A percentile compares a stretch with the other conserved stretches of the same genome.
Evolutionary conservation across 2,888 invertebrate species (phyloP).

Genomic region (Hydraecia micacea): DNA sequence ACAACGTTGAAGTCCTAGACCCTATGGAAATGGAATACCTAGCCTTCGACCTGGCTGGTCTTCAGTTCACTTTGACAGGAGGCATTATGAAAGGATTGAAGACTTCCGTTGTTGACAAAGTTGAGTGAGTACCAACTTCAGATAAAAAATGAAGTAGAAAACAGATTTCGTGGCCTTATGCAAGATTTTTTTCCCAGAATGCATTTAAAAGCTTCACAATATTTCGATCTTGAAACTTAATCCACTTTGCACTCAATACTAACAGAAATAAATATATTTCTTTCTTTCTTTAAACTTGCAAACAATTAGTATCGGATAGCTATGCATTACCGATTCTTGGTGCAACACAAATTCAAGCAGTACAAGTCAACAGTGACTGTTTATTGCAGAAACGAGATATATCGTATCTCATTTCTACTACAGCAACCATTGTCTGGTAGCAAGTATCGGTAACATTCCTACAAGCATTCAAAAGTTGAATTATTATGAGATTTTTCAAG

Average conservation of each 20-base stretch:
- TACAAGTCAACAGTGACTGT: background rate
- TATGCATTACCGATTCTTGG: background rate
- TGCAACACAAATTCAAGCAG: background rate
- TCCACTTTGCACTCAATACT: background rate
- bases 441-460: too few relatives aligned
- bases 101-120: conserved; percentile 45
- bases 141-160: too few relatives aligned
- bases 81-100: conserved; percentile 64
- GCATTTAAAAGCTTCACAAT: background rate
- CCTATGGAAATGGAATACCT: conserved; percentile 67
- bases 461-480: background rate
- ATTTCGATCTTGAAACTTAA: background rate
- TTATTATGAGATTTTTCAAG: background rate
- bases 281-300: too few relatives aligned
- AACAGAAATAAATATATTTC: too few relatives aligned
- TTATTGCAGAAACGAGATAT: background rate
- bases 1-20: conserved; percentile 68
- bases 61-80: conserved; percentile 67
- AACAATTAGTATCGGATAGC: background rate
- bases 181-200: background rate
- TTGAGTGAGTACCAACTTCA: conserved; percentile 47
- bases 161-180: background rate
- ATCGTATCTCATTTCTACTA: too few relatives aligned
- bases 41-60: conserved; percentile 69
- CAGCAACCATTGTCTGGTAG: too few relatives aligned